Conservation (phyloP, 1,140 invertebrate species). For the Oedothorax gibbosus region DNA sequence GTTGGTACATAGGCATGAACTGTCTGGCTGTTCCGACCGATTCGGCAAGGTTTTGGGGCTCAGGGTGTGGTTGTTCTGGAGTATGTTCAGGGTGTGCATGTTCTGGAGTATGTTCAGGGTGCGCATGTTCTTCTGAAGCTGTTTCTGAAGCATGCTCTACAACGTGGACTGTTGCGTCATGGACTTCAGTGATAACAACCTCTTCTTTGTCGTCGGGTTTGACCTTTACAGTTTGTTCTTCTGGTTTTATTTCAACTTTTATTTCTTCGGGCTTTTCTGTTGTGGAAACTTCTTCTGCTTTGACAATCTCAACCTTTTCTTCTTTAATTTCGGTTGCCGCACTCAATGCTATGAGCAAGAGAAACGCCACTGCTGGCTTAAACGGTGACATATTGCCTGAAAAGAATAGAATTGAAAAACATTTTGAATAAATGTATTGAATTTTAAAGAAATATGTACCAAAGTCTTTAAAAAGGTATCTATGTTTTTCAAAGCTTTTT, state of each 20-base stretch:
- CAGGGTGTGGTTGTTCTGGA: neutral
- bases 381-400: slow-evolving; percentile 21
- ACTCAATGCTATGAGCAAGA: neutral
- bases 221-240: neutral
- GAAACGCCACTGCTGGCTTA: slow-evolving; percentile 7
- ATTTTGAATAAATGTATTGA: neutral
- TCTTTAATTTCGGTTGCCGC: neutral
- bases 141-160: neutral
- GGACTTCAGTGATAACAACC: neutral
- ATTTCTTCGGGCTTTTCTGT: neutral
- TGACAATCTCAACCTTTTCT: neutral
- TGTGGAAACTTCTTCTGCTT: neutral
- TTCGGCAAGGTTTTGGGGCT: neutral
- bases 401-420: neutral
- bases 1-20: slow-evolving; percentile 42
- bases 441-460: neutral
- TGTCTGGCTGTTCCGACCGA: neutral
- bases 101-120: slow-evolving; percentile 5
- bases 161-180: neutral
- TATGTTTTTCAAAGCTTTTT: neutral
- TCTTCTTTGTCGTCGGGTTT: neutral
- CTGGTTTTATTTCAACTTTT: neutral
- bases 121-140: neutral
- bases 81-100: neutral
- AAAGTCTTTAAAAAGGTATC: neutral